Evolutionary conservation across 2,113 vertebrate genomes (phyloP).

Genomic region (Pedetes capensis): DNA sequence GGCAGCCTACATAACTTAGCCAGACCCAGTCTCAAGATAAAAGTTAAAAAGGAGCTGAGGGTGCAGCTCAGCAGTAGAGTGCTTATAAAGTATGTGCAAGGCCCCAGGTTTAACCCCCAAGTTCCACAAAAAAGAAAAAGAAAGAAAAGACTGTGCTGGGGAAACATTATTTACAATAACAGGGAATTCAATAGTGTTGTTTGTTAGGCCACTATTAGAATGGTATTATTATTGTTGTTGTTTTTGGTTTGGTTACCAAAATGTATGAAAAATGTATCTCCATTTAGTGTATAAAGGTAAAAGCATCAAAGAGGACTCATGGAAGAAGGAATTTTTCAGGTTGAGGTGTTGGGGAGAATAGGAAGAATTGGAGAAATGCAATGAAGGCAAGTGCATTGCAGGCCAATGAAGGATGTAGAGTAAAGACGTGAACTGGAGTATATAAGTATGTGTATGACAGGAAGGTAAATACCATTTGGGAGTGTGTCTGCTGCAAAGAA

Average conservation of each 20-base stretch:
- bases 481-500: neutral
- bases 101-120: too few species aligned
- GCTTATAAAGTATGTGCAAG: too few species aligned
- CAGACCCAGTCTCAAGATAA: too few species aligned
- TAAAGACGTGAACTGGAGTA: neutral
- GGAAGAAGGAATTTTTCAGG: neutral
- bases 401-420: neutral
- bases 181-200: neutral
- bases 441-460: neutral
- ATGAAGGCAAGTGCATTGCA: neutral
- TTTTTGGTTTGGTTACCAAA: neutral
- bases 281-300: neutral
- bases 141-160: neutral
- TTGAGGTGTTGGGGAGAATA: neutral
- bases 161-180: neutral
- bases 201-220: neutral
- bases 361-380: neutral
- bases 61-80: too few species aligned
- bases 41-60: too few species aligned
- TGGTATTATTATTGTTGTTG: neutral
- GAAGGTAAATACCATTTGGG: neutral
- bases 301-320: neutral
- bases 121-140: too few species aligned
- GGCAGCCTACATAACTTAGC: too few species aligned
- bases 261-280: neutral